Evolutionary conservation across 2,888 invertebrate species (phyloP).

Genomic region (Pterobdella sp.): DNA sequence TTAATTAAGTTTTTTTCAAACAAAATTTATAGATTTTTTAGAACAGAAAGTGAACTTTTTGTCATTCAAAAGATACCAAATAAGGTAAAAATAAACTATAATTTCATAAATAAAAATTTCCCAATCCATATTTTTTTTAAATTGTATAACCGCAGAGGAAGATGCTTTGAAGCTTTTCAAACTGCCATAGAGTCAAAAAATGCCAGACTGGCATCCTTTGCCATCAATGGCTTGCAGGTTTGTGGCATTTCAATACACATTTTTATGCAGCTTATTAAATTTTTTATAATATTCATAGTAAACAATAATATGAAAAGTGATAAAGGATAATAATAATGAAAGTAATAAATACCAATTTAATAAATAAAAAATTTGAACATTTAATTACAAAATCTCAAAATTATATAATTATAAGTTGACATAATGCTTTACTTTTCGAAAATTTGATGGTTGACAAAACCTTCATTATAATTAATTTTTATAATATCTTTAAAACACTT

Average conservation of each 20-base stretch:
- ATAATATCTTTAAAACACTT: too few species aligned
- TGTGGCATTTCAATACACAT: conserved; percentile 47
- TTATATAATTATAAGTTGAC: too few species aligned
- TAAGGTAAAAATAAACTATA: conserved; percentile 13
- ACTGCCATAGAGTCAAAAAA: conserved; percentile 77
- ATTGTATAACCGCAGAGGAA: conserved; percentile 53
- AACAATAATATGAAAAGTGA: neutral
- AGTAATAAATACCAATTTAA: too few species aligned
- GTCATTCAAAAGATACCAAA: conserved; percentile 25
- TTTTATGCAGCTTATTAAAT: neutral
- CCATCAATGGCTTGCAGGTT: conserved; percentile 82
- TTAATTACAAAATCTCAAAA: too few species aligned
- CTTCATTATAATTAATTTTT: too few species aligned
- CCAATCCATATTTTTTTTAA: neutral
- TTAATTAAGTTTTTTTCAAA: neutral
- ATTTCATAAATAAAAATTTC: neutral
- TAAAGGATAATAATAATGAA: too few species aligned
- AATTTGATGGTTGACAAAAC: too few species aligned
- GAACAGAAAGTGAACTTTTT: conserved; percentile 26
- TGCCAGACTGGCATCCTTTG: conserved; percentile 72
- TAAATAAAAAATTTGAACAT: too few species aligned
- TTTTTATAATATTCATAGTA: neutral
- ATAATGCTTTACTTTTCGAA: too few species aligned
- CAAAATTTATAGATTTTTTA: conserved; percentile 14
- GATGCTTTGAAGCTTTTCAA: conserved; percentile 72